phyloP scores from a whole-genome alignment of 2,888 invertebrate species.

The Thymelicus acteon region DNA sequence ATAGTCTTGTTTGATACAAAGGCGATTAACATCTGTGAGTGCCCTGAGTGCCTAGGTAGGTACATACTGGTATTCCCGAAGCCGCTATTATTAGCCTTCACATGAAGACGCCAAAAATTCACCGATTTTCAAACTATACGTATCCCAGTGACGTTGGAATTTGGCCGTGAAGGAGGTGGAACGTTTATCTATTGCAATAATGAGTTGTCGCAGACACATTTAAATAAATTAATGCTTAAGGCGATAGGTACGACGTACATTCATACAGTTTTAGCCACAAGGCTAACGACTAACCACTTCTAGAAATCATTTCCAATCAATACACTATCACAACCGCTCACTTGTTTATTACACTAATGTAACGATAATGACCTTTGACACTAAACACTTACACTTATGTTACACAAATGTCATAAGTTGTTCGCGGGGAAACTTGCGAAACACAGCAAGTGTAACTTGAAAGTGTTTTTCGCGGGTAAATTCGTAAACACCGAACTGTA shows the following conservation, averaged over 20 bases:
- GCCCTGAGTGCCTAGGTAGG: too few relatives aligned
- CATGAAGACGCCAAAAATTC: conserved; percentile 11
- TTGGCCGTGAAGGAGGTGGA: conserved; percentile 64
- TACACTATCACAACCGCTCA: conserved; percentile 65
- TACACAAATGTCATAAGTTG: conserved; percentile 39
- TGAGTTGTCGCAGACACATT: conserved; percentile 64
- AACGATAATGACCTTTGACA: conserved; percentile 70
- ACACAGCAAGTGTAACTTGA: conserved; percentile 17
- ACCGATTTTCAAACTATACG: conserved; percentile 25
- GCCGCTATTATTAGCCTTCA: conserved; percentile 20
- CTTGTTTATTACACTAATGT: conserved; percentile 64
- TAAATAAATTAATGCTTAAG: conserved; percentile 65
- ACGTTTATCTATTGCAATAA: conserved; percentile 63
- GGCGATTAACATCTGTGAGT: too few relatives aligned
- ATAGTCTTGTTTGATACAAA: too few relatives aligned
- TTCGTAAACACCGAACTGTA: conserved; percentile 17
- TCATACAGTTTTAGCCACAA: conserved; percentile 63
- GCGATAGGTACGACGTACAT: conserved; percentile 49
- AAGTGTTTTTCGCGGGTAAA: conserved; percentile 12
- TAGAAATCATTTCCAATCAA: conserved; percentile 63
- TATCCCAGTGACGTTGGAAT: conserved; percentile 44
- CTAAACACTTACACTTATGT: conserved; percentile 57
- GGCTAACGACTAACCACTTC: conserved; percentile 72
- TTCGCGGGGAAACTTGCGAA: conserved; percentile 41
- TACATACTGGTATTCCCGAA: not conserved